Base-by-base conservation (phyloP, 1,140 invertebrate species). In the Temnothorax nylanderi region DNA sequence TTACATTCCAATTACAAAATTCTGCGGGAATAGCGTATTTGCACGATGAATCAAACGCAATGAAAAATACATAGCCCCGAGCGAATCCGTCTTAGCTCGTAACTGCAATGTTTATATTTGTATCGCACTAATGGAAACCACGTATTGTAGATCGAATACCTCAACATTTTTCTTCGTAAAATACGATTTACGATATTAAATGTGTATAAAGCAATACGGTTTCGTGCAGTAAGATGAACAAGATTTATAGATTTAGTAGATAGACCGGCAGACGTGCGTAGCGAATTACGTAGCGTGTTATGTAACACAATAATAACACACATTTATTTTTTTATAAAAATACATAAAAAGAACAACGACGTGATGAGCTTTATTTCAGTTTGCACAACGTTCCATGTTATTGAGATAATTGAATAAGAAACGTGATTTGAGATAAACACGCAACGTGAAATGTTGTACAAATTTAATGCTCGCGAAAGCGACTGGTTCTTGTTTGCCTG, bases 1-100 rank as follows among this genome's bases (percentile, higher is more conserved):
- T 81, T 81, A 44, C 8, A 69, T 81, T 26, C 21, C 65, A 37
- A 81, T 81, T 81, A 81, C 21, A 56, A 56, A 71, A 71, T 81
- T 81, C 47, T 81, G 49, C 21, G 21, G 51, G 21, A 81, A 58
- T n/a, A 56, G 34, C 16, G n/a, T 58, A 81, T 81, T 71, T 81
- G 5, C 16, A 64, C 56, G 51, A 81, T 69, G 34, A 80, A 69
- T 60, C 78, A 69, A 56, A 71, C 3, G 10, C 49, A 47, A 71
- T 81, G 64, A 56, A 81, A 69, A 71, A 44, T 81, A 71, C 13
- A 56, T 71, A 81, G 47, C 49, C 21, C 1, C 47, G 16, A 21
- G 64, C 64, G 21, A 71, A 81, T 81, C 34, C 49, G 32, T 56
- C 65, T 71, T 81, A 71, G 34, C 51, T 49, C 13, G 34, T n/a